These are phyloP conservation scores for Strigamia maritima DNA, from an alignment of 2,888 invertebrate species.

Conservation along the genomic window DNA sequence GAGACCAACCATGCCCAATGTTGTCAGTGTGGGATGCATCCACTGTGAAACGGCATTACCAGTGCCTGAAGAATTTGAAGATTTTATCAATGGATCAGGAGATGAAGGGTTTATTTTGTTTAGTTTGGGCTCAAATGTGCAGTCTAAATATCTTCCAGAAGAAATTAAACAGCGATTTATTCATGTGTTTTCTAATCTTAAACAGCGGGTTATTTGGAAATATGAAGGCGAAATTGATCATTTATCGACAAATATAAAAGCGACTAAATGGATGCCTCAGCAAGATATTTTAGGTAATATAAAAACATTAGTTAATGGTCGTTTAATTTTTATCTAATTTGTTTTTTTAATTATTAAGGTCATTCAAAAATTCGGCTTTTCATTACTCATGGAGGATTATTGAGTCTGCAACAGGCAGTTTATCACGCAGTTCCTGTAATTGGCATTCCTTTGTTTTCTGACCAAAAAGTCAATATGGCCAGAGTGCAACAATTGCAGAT, in stretches of 20 bases:
- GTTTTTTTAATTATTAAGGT: no score
- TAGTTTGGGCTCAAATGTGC: not conserved
- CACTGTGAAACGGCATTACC: not conserved
- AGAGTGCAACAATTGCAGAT: not conserved
- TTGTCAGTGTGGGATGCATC: not conserved
- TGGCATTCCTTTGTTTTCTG: not conserved
- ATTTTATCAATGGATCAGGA: not conserved
- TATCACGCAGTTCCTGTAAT: not conserved
- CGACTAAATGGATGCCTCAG: not conserved
- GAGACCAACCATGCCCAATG: not conserved
- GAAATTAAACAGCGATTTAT: not conserved
- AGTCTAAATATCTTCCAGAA: not conserved
- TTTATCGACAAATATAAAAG: not conserved
- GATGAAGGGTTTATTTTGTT: constrained; percentile 15
- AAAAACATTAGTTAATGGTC: not conserved
- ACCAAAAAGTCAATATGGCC: not conserved
- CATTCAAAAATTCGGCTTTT: not conserved
- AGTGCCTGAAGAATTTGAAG: not conserved
- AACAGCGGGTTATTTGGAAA: constrained; percentile 7
- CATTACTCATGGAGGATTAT: not conserved
- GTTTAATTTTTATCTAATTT: not conserved
- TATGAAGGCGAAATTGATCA: not conserved
- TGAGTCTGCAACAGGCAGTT: not conserved
- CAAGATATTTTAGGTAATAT: constrained; percentile 4
- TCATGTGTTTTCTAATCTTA: not conserved